phyloP scores from a whole-genome alignment of 2,113 vertebrate species.

The Chaetodon auriga region DNA sequence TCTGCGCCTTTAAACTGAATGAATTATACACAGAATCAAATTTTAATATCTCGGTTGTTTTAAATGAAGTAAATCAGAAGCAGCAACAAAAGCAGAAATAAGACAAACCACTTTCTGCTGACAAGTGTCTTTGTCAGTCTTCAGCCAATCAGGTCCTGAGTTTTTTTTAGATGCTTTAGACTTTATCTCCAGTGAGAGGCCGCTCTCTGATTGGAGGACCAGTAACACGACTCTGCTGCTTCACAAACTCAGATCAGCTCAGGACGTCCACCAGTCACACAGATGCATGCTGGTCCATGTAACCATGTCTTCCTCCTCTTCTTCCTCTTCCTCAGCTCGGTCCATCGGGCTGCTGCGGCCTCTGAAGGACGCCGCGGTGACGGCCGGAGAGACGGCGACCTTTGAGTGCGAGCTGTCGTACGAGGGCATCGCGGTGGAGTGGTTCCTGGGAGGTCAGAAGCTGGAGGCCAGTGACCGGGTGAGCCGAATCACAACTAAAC shows the following conservation, averaged over 20 bases:
- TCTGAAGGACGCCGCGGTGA: slow-evolving; percentile 95
- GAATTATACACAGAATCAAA: no score
- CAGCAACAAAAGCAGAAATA: no score
- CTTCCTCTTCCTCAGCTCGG: slow-evolving; percentile 87
- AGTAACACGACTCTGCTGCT: slow-evolving; percentile 66
- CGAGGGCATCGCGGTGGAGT: slow-evolving; percentile 93
- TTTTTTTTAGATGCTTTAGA: slow-evolving; percentile 85
- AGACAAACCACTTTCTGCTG: not conserved
- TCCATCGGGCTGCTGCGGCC: slow-evolving; percentile 90
- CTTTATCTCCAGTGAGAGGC: slow-evolving; percentile 86
- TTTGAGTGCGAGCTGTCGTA: slow-evolving; percentile 98
- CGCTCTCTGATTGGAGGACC: slow-evolving; percentile 81
- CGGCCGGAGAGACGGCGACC: slow-evolving; percentile 94
- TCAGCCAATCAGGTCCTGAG: slow-evolving; percentile 83
- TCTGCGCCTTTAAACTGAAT: no score
- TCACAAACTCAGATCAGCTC: not conserved
- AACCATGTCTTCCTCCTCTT: slow-evolving; percentile 71
- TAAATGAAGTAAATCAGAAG: no score
- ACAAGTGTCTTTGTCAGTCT: not conserved
- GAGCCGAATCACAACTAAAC: slow-evolving; percentile 53
- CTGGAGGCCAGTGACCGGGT: slow-evolving; percentile 94
- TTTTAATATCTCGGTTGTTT: no score
- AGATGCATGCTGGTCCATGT: slow-evolving; percentile 73
- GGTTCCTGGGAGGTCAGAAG: slow-evolving; percentile 92
- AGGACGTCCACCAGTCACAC: slow-evolving; percentile 53